Percentiles rank a stretch among this genome's conserved stretches.
phyloP scores from a whole-genome alignment of 2,888 invertebrate genomes.

The Saturnia japonica region DNA sequence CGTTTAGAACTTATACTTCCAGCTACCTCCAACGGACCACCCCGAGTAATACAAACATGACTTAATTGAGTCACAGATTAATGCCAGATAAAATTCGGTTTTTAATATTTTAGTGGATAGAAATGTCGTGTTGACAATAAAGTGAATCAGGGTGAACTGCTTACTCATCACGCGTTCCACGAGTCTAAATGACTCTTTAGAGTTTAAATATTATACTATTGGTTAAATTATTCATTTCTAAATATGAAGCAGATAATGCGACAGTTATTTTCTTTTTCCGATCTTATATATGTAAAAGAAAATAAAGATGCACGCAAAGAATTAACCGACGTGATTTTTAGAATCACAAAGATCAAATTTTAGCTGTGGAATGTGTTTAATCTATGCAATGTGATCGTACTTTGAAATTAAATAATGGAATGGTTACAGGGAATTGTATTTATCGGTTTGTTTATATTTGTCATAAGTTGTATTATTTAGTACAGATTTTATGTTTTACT shows the following conservation, averaged over 20 bases:
- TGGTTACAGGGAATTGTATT: neutral
- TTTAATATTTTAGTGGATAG: slow-evolving; percentile 34
- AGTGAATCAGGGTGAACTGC: neutral
- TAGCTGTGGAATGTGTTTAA: neutral
- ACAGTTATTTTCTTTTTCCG: neutral
- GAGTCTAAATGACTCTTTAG: neutral
- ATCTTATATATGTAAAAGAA: too few relatives aligned
- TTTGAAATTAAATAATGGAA: neutral
- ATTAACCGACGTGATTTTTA: too few relatives aligned
- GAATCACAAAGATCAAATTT: too few relatives aligned
- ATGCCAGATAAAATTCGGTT: slow-evolving; percentile 58
- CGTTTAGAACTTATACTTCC: neutral
- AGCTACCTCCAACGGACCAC: slow-evolving; percentile 54
- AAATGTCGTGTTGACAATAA: slow-evolving; percentile 8
- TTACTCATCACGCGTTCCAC: slow-evolving; percentile 1
- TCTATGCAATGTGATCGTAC: neutral
- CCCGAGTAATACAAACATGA: slow-evolving; percentile 66
- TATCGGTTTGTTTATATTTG: neutral
- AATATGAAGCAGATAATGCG: neutral
- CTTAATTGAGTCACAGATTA: slow-evolving; percentile 72
- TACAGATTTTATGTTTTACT: too few relatives aligned
- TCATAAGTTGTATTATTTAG: too few relatives aligned
- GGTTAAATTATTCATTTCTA: neutral
- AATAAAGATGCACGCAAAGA: too few relatives aligned
- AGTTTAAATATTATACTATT: neutral